Evolutionary conservation across 2,888 invertebrate genomes (phyloP).

Genomic region (Augiades crinisus): DNA sequence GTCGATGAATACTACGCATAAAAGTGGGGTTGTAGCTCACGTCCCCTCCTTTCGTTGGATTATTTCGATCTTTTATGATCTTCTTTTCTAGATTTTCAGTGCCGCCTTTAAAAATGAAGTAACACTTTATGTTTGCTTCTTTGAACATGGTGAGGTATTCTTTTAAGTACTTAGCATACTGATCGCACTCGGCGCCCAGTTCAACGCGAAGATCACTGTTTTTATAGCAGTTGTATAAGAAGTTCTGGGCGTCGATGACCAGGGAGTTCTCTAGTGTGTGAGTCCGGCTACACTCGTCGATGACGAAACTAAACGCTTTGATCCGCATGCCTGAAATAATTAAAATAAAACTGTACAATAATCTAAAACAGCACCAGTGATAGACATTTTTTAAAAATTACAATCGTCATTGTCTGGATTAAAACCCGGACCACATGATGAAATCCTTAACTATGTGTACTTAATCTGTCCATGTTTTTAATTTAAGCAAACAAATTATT

Average conservation of each 20-base stretch:
- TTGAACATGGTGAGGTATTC: constrained; percentile 38
- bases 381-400: too few relatives aligned
- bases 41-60: constrained; percentile 1
- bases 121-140: constrained; percentile 43
- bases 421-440: too few relatives aligned
- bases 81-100: constrained; percentile 26
- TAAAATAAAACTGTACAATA: too few relatives aligned
- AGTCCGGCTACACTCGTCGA: constrained; percentile 2
- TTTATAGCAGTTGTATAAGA: constrained; percentile 39
- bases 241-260: constrained; percentile 48
- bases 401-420: too few relatives aligned
- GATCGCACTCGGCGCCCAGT: constrained; percentile 45
- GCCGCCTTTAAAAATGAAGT: constrained; percentile 46
- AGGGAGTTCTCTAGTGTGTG: constrained; percentile 39
- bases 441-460: too few relatives aligned
- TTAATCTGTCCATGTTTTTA: too few relatives aligned
- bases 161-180: constrained; percentile 39
- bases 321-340: constrained; percentile 30
- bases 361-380: too few relatives aligned
- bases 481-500: too few relatives aligned
- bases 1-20: constrained; percentile 36
- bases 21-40: constrained; percentile 35
- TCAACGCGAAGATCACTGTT: constrained; percentile 30
- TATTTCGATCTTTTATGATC: constrained; percentile 29
- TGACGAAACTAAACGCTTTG: constrained; percentile 1